Percentiles rank a stretch among this genome's conserved stretches.
Conservation (phyloP, 1,140 invertebrate species). For the Drosophila eugracilis region DNA sequence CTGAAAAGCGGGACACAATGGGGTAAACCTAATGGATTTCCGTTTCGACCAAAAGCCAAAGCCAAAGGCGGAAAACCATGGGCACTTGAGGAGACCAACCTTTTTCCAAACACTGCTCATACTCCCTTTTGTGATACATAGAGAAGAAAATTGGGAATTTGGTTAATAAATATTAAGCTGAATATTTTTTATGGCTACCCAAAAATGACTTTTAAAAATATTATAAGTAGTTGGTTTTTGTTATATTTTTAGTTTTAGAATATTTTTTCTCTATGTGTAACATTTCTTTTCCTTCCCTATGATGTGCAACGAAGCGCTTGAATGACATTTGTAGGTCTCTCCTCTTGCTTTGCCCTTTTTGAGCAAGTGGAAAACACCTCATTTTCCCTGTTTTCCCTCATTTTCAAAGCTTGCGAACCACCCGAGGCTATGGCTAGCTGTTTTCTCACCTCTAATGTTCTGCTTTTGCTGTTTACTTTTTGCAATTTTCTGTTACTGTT, state of each 20-base stretch:
- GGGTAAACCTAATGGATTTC: slow-evolving; percentile 77
- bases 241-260: too few relatives aligned
- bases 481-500: slow-evolving; percentile 3
- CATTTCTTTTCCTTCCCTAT: not conserved
- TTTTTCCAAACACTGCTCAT: too few relatives aligned
- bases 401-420: slow-evolving; percentile 20
- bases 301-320: slow-evolving; percentile 44
- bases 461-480: slow-evolving; percentile 32
- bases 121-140: not conserved
- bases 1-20: slow-evolving; percentile 21
- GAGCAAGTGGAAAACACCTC: not conserved
- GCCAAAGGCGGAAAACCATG: slow-evolving; percentile 69
- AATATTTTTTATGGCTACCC: too few relatives aligned
- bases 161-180: too few relatives aligned
- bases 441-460: slow-evolving; percentile 26
- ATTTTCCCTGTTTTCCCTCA: not conserved
- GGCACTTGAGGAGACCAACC: slow-evolving; percentile 62
- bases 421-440: slow-evolving; percentile 27
- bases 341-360: slow-evolving; percentile 7
- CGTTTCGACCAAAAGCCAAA: slow-evolving; percentile 62
- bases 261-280: slow-evolving; percentile 13
- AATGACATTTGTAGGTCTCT: slow-evolving; percentile 74
- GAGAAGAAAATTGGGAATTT: slow-evolving; percentile 4
- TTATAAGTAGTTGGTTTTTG: too few relatives aligned
- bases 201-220: too few relatives aligned